Evolutionary conservation across 1,140 invertebrate species (phyloP).

Genomic region (Periplaneta americana): DNA sequence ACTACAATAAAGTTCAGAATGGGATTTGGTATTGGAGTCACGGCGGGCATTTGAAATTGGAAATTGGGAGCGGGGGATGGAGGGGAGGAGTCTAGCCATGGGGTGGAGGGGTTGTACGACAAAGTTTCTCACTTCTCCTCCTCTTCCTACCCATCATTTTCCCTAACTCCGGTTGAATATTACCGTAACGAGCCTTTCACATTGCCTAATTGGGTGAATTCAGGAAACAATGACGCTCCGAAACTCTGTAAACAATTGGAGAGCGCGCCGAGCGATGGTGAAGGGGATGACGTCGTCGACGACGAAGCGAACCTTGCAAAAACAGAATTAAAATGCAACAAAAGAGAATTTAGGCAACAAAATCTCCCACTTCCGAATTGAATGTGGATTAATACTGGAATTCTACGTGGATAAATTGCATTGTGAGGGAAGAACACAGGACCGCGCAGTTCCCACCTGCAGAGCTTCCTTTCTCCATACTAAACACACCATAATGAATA

Average conservation of each 20-base stretch:
- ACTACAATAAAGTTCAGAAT: not conserved
- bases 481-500: too few relatives aligned
- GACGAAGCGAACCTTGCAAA: not conserved
- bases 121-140: slow-evolving; percentile 15
- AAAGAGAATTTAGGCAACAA: not conserved
- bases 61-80: not conserved
- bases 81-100: not conserved
- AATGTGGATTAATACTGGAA: not conserved
- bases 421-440: too few relatives aligned
- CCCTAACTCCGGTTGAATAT: slow-evolving; percentile 18
- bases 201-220: slow-evolving; percentile 19
- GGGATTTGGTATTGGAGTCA: slow-evolving; percentile 11
- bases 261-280: not conserved
- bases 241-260: slow-evolving; percentile 18
- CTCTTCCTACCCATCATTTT: slow-evolving; percentile 1
- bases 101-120: not conserved
- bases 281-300: not conserved
- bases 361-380: not conserved
- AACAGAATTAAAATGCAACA: not conserved
- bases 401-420: not conserved
- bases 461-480: too few relatives aligned
- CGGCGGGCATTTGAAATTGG: slow-evolving; percentile 8
- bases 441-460: too few relatives aligned
- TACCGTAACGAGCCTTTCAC: slow-evolving; percentile 20
- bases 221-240: slow-evolving; percentile 18